These are phyloP conservation scores for Holocentrus rufus DNA, from an alignment of 2,797 vertebrate species.

Conservation along the genomic window DNA sequence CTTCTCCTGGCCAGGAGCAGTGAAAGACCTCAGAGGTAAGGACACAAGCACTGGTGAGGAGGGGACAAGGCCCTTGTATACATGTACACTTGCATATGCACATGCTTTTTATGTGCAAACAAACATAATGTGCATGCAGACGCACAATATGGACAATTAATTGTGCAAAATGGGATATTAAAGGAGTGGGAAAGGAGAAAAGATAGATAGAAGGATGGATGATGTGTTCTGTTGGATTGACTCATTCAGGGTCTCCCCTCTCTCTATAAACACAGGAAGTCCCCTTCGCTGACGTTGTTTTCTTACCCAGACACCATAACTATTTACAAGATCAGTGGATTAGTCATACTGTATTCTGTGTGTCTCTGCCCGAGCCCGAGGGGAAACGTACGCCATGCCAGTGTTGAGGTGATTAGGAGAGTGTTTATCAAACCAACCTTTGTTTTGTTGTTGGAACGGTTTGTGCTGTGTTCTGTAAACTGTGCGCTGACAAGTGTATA, in stretches of 20 bases:
- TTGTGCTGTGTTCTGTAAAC: constrained; percentile 75
- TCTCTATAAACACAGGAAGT: constrained; percentile 87
- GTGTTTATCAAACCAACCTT: constrained; percentile 77
- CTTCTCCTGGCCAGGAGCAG: constrained; percentile 77
- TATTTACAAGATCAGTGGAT: constrained; percentile 84
- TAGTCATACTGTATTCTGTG: constrained; percentile 82
- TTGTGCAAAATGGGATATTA: constrained; percentile 14
- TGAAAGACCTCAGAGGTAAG: constrained; percentile 79
- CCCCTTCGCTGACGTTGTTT: constrained; percentile 83
- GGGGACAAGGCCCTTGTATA: neutral
- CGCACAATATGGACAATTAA: constrained; percentile 9
- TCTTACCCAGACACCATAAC: constrained; percentile 82
- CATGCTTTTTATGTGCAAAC: neutral
- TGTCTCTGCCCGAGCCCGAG: constrained; percentile 77
- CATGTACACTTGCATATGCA: neutral
- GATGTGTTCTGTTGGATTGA: constrained; percentile 76
- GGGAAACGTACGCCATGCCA: constrained; percentile 77
- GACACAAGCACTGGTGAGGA: constrained; percentile 73
- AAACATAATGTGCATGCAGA: neutral
- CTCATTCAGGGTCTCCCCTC: constrained; percentile 76
- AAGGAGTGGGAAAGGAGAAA: neutral
- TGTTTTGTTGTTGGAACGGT: constrained; percentile 70
- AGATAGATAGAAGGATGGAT: constrained; percentile 51
- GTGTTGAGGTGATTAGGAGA: constrained; percentile 77
- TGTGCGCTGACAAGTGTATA: constrained; percentile 67